Evolutionary conservation across 2,797 vertebrate species (phyloP).

Genomic region (Gambusia yucatana): DNA sequence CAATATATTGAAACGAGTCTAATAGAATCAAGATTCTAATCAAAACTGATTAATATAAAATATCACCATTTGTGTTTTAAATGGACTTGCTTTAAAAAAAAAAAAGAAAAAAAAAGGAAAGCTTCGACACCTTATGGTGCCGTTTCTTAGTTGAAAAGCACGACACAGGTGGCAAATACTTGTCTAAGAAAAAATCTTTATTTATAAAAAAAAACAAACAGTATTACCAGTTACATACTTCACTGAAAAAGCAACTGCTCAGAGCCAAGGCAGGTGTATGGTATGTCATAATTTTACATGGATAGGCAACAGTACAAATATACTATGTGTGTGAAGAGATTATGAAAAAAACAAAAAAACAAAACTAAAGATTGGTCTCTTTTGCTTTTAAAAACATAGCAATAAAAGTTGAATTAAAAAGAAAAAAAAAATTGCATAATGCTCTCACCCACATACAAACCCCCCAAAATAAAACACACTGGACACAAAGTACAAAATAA

Average conservation of each 20-base stretch:
- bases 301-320: conserved; percentile 80
- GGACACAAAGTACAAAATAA: conserved; percentile 41
- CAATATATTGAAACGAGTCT: background rate
- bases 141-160: background rate
- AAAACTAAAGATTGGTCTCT: conserved; percentile 65
- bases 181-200: conserved; percentile 82
- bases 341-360: conserved; percentile 13
- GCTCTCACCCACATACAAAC: conserved; percentile 68
- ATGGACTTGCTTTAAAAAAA: background rate
- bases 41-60: background rate
- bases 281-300: conserved; percentile 78
- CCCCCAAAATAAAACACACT: conserved; percentile 61
- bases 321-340: conserved; percentile 62
- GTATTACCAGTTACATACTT: conserved; percentile 85
- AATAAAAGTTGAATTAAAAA: conserved; percentile 73
- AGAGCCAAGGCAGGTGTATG: conserved; percentile 84
- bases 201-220: conserved; percentile 74
- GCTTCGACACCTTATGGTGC: background rate
- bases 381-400: conserved; percentile 74
- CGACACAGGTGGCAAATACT: conserved; percentile 37
- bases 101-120: too few relatives aligned
- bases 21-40: background rate
- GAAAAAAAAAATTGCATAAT: conserved; percentile 75
- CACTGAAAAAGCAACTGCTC: conserved; percentile 82
- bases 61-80: background rate